Conservation (phyloP, 1,140 invertebrate genomes). For the Holcopasites calliopsidis region DNA sequence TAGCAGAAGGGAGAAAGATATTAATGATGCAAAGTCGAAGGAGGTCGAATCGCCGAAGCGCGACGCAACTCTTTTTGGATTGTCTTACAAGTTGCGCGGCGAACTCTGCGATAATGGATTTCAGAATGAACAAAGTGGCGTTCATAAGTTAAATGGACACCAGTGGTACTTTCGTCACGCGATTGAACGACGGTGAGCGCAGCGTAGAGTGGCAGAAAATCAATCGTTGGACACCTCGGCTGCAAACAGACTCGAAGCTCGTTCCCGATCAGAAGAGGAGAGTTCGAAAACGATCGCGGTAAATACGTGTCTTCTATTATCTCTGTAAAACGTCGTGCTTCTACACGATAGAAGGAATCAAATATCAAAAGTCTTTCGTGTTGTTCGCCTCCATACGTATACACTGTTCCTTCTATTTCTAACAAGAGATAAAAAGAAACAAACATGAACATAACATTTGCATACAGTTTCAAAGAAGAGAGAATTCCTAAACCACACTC, state of each 20-base stretch:
- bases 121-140: slow-evolving; percentile 45
- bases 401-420: not conserved
- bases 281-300: not conserved
- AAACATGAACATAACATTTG: not conserved
- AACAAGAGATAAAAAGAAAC: not conserved
- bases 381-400: not conserved
- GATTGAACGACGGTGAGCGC: slow-evolving; percentile 31
- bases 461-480: not conserved
- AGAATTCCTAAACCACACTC: not conserved
- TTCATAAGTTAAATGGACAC: slow-evolving; percentile 50
- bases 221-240: slow-evolving; percentile 52
- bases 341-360: not conserved
- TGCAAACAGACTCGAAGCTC: slow-evolving; percentile 33
- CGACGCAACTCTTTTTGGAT: not conserved
- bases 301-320: not conserved
- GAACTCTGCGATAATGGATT: slow-evolving; percentile 51
- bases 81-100: slow-evolving; percentile 49
- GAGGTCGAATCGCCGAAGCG: not conserved
- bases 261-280: not conserved
- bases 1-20: slow-evolving; percentile 47
- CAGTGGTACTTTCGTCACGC: slow-evolving; percentile 41
- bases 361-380: slow-evolving; percentile 19
- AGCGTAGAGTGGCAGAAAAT: slow-evolving; percentile 55
- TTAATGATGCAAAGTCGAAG: slow-evolving; percentile 53
- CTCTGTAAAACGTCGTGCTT: not conserved